Base-by-base conservation (phyloP, 2,797 vertebrate species). In the Gymnopithys bicolor region DNA sequence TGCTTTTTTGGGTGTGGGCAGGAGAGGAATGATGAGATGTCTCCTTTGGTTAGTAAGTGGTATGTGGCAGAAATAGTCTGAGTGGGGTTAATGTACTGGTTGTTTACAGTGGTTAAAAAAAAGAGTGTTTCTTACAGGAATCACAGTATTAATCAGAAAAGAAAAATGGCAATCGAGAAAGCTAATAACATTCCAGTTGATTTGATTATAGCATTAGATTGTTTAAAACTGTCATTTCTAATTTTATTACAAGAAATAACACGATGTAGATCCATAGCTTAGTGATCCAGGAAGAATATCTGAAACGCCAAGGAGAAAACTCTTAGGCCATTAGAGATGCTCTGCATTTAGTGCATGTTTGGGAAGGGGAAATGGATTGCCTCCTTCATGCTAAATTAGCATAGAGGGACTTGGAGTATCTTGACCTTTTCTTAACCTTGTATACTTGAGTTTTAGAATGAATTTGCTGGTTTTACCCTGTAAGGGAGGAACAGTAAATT, bases 181-280 rank as follows among this genome's bases (percentile, higher is more conserved):
- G 87, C 68, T 93, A 97, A 96, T 96, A 90, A 91, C 63, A 70
- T 94, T 91, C 69, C 51, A 82, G 93, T 74, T 95, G 92, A 97
- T 96, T 94, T 95, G 96, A 97, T 97, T 97, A 93, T 91, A 93
- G 68, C 89, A 86, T 91, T 91, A 94, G 84, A 94, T 93, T 92
- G 74, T 90, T 95, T 96, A 95, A 95, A 95, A 69, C 91, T 95
- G 96, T 93, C 94, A 94, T 93, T 94, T 95, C 88, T 96, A 87
- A 97, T 97, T 96, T 84, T 87, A 84, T 94, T 96, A 92, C 43
- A 87, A 84, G 95, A 96, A 95, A 93, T 96, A 94, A 92, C 59
- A 67, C 0, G 22, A 84, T 52, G 85, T 94, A 81, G 80, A 87
- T 83, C 77, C 88, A 67, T 94, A 90, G 78, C 55, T 77, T 84